Evolutionary conservation across 2,888 invertebrate species (phyloP), one percentile per base, ranked within the genome.

Genomic region (Andrena hattorfiana): DNA sequence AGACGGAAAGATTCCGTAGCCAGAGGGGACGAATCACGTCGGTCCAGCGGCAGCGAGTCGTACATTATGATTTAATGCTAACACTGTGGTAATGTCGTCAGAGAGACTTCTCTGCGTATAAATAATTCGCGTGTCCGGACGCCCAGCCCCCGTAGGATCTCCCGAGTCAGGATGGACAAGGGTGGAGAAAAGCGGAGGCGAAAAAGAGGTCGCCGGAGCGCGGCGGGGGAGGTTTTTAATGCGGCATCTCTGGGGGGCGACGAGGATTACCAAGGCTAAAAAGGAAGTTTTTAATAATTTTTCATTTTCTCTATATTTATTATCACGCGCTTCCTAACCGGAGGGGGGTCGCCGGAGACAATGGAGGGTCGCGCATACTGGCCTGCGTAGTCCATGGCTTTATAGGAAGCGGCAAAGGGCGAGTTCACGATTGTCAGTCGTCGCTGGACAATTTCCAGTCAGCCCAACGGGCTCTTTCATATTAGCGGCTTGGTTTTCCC

Each of bases 241-340:
- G 93, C 93, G 93, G 91, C 93, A 92, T 93, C 94, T 93, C 93
- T 93, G 91, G 93, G 92, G 42, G 92, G 92, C 93, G 91, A 90
- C 92, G 91, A 92, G 94, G 93, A 94, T 94, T 94, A 93, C 93
- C 92, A 91, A 92, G 93, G 93, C 92, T 93, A 94, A 94, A 94
- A 94, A 93, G 93, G 93, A 94, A 94, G 93, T 94, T 94, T 94
- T 93, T 94, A 93, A 94, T 94, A 94, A 94, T 94, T 94, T 94
- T 94, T 94, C 94, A 94, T 94, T 94, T 94, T 94, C 93, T 93
- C 93, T 93, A 93, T 94, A 94, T 94, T 94, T 94, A 94, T 94
- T 94, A 94, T 94, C 93, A 92, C 91, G 91, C 92, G 92, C 92
- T 93, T 93, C 93, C 93, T 93, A 92, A 93, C 93, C 92, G 90